These are phyloP conservation scores for Epizoanthus rinbou DNA, from an alignment of 92 coral and sea anemone genomes.

Conservation along the genomic window DNA sequence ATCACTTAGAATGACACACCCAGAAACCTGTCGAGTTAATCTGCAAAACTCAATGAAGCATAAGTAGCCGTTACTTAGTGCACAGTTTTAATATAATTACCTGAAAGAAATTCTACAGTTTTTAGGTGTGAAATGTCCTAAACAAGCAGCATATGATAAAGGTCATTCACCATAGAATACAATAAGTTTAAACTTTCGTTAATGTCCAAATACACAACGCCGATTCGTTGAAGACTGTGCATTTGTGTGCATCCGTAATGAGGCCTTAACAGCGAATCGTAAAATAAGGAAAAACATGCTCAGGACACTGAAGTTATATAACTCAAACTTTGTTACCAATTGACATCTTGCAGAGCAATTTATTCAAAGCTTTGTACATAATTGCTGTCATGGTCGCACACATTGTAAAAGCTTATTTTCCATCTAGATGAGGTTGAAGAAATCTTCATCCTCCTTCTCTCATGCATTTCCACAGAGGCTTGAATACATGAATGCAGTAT, in stretches of 20 bases:
- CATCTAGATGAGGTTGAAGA: conserved; percentile 4
- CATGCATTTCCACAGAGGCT: conserved; percentile 30
- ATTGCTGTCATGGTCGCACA: conserved; percentile 23
- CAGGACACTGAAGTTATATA: not conserved
- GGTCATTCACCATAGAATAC: too few relatives aligned
- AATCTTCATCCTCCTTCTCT: conserved; percentile 11
- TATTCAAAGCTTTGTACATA: not conserved
- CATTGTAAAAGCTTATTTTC: not conserved
- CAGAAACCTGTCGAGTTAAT: not conserved
- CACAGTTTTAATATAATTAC: not conserved
- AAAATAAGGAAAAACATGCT: not conserved
- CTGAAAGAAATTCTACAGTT: not conserved
- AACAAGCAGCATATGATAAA: not conserved
- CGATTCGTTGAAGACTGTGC: not conserved
- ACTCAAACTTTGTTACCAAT: conserved; percentile 14
- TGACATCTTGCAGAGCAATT: conserved; percentile 15
- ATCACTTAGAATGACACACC: not conserved
- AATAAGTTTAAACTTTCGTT: too few relatives aligned
- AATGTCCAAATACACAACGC: not conserved
- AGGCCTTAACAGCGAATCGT: not conserved
- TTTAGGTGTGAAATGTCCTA: not conserved
- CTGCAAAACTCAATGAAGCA: not conserved
- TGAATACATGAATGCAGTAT: conserved; percentile 20
- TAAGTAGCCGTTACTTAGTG: conserved; percentile 13
- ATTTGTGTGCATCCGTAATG: not conserved